Evolutionary conservation across 1,140 invertebrate genomes (phyloP).

Genomic region (Ridgeia piscesae): DNA sequence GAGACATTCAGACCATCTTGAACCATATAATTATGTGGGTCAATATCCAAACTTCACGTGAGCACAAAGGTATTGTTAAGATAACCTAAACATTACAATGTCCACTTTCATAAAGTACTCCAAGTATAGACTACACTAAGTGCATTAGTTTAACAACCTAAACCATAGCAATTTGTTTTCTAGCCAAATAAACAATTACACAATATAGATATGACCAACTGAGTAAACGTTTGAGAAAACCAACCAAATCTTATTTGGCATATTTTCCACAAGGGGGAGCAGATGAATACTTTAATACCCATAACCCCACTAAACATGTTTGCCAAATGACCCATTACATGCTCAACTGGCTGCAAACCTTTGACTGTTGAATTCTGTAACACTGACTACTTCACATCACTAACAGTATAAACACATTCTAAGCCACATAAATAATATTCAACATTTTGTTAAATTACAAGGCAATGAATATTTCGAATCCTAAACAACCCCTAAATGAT

Average conservation of each 20-base stretch:
- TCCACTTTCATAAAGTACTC: neutral
- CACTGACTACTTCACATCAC: too few relatives aligned
- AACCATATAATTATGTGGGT: neutral
- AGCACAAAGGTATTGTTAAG: neutral
- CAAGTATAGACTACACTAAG: too few relatives aligned
- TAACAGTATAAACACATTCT: neutral
- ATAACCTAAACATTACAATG: neutral
- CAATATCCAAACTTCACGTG: neutral
- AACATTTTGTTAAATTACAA: neutral
- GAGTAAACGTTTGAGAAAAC: neutral
- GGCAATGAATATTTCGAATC: neutral
- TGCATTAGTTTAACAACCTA: too few relatives aligned
- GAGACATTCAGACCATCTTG: neutral
- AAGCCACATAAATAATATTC: neutral
- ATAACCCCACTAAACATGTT: neutral
- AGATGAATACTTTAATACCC: neutral
- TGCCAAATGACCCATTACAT: neutral
- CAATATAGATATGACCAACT: too few relatives aligned
- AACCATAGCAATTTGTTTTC: too few relatives aligned
- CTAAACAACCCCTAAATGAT: neutral
- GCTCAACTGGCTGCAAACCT: too few relatives aligned
- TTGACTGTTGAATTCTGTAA: neutral
- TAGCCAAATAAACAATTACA: too few relatives aligned
- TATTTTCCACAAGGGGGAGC: neutral
- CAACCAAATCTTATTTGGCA: neutral